These are phyloP conservation scores for Schizopygopsis malacanthus DNA, from an alignment of 2,797 vertebrate genomes.

Conservation along the genomic window DNA sequence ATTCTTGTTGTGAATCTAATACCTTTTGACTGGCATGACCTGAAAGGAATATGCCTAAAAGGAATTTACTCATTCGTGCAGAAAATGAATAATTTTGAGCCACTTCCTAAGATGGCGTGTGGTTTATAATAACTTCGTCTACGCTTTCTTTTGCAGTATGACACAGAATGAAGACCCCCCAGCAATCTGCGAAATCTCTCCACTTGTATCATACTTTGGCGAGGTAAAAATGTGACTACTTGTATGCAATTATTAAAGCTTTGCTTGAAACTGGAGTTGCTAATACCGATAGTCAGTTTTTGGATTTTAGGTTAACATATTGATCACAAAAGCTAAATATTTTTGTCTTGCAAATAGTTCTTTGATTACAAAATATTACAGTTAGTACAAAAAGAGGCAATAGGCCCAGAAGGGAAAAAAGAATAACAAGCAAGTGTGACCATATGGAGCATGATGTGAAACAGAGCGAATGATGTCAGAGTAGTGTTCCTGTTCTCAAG, in stretches of 20 bases:
- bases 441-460: slow-evolving; percentile 29
- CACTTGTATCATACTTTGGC: slow-evolving; percentile 91
- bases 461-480: slow-evolving; percentile 25
- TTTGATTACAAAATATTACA: not conserved
- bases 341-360: not conserved
- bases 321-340: not conserved
- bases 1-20: slow-evolving; percentile 1
- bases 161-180: slow-evolving; percentile 71
- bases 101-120: not conserved
- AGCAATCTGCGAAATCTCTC: slow-evolving; percentile 89
- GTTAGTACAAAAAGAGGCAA: not conserved
- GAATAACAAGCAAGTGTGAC: not conserved
- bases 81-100: not conserved
- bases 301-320: not conserved
- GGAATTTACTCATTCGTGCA: not conserved
- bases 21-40: not conserved
- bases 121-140: not conserved
- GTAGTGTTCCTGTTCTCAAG: slow-evolving; percentile 1
- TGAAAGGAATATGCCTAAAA: slow-evolving; percentile 5
- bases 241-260: not conserved
- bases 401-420: not conserved
- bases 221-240: slow-evolving; percentile 82
- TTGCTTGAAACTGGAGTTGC: not conserved
- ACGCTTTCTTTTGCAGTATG: slow-evolving; percentile 64
- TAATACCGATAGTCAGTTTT: not conserved